phyloP scores from a whole-genome alignment of 2,888 invertebrate genomes.

The Caenorhabditis imperialis region DNA sequence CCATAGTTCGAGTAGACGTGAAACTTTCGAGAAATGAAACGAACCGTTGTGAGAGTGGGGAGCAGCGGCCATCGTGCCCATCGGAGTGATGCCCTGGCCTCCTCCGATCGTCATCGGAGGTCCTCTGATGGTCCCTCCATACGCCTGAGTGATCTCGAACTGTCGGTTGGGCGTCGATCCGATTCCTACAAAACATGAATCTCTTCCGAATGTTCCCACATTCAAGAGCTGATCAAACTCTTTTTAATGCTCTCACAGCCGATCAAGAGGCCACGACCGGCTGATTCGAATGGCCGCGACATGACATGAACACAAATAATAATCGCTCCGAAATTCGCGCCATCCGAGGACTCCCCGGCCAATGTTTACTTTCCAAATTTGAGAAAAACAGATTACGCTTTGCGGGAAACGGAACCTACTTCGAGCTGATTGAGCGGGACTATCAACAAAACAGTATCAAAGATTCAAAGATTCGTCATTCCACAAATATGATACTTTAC shows the following conservation, averaged over 20 bases:
- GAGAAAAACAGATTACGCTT: constrained; percentile 24
- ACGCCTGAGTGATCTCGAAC: constrained; percentile 53
- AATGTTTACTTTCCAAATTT: constrained; percentile 39
- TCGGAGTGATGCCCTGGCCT: constrained; percentile 57
- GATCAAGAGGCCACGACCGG: constrained; percentile 47
- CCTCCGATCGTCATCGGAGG: constrained; percentile 34
- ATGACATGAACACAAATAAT: constrained; percentile 51
- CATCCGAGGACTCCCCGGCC: constrained; percentile 8
- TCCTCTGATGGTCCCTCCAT: constrained; percentile 49
- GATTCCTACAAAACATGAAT: too few species aligned
- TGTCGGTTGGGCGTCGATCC: constrained; percentile 28
- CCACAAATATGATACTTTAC: too few species aligned
- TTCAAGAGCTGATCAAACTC: constrained; percentile 16
- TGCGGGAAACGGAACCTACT: constrained; percentile 9
- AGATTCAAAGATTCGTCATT: constrained; percentile 19
- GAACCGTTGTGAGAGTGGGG: constrained; percentile 23
- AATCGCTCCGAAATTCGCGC: constrained; percentile 41
- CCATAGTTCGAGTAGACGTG: not conserved
- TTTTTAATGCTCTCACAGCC: constrained; percentile 15
- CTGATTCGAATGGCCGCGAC: constrained; percentile 15
- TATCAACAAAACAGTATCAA: too few species aligned
- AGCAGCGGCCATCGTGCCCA: constrained; percentile 59
- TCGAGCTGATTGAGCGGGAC: too few species aligned
- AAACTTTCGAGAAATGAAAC: too few species aligned
- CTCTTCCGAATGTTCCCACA: constrained; percentile 15